These are phyloP conservation scores for Cetoscarus ocellatus DNA, from an alignment of 2,797 vertebrate species.

Conservation along the genomic window DNA sequence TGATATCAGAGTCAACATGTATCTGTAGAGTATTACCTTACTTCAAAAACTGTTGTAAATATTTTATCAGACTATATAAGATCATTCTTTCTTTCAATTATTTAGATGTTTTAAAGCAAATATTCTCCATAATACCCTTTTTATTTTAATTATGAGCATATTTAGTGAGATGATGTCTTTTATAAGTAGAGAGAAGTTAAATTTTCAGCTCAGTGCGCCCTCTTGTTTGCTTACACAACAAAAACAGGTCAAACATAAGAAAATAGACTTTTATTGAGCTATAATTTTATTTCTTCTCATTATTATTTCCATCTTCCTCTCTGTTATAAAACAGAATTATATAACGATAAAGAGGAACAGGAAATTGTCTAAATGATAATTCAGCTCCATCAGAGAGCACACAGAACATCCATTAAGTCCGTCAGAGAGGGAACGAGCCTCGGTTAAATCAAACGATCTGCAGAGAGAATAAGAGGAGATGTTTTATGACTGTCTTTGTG, in stretches of 20 bases:
- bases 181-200: no score
- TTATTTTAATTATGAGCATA: no score
- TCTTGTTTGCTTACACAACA: no score
- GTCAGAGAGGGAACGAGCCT: slow-evolving; percentile 5
- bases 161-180: no score
- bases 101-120: no score
- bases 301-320: background rate
- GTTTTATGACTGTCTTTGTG: slow-evolving; percentile 24
- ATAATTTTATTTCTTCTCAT: background rate
- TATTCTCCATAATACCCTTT: no score
- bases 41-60: no score
- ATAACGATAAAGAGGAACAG: background rate
- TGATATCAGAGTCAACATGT: no score
- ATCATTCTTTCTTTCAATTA: no score
- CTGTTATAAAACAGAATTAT: background rate
- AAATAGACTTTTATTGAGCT: background rate
- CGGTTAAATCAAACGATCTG: slow-evolving; percentile 1
- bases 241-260: background rate
- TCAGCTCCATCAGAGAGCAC: background rate
- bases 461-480: slow-evolving; percentile 1
- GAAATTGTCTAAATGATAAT: background rate
- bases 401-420: slow-evolving; percentile 4
- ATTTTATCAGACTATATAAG: no score
- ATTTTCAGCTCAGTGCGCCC: no score
- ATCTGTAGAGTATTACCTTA: no score